These are phyloP conservation scores for Thereva unica DNA, from an alignment of 2,888 invertebrate genomes.

Conservation along the genomic window DNA sequence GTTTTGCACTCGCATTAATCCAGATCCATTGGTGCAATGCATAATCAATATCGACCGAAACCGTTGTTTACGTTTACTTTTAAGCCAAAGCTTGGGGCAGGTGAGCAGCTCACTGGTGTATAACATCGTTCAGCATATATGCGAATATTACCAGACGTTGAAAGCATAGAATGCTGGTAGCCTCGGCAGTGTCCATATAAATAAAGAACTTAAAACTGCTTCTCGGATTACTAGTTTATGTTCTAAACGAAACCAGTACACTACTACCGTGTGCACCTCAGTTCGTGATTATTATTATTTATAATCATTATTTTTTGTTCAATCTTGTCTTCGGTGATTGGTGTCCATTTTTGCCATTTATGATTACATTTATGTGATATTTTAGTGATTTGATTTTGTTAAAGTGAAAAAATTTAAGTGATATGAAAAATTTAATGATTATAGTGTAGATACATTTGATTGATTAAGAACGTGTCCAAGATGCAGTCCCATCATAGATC, in stretches of 20 bases:
- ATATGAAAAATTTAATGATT: background rate
- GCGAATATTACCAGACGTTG: constrained; percentile 6
- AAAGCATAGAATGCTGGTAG: constrained; percentile 49
- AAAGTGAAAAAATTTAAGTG: background rate
- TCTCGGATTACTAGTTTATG: constrained; percentile 52
- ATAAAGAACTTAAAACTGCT: constrained; percentile 52
- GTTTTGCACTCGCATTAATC: constrained; percentile 19
- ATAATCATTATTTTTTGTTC: constrained; percentile 1
- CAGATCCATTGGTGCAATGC: constrained; percentile 29
- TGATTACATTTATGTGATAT: too few relatives aligned
- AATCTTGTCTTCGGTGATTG: background rate
- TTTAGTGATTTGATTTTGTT: too few relatives aligned
- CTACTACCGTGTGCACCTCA: constrained; percentile 18
- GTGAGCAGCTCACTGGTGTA: constrained; percentile 13
- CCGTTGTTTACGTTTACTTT: constrained; percentile 26
- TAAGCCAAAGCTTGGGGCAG: constrained; percentile 14
- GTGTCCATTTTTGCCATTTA: too few relatives aligned
- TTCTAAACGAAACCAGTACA: constrained; percentile 49
- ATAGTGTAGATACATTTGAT: background rate
- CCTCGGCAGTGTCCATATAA: constrained; percentile 58
- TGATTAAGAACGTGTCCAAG: background rate
- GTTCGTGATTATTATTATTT: constrained; percentile 16
- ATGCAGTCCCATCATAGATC: constrained; percentile 48
- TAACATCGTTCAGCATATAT: background rate
- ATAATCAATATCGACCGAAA: constrained; percentile 29